Evolutionary conservation across 2,797 vertebrate species (phyloP).

Genomic region (Craterocephalus amniculus): DNA sequence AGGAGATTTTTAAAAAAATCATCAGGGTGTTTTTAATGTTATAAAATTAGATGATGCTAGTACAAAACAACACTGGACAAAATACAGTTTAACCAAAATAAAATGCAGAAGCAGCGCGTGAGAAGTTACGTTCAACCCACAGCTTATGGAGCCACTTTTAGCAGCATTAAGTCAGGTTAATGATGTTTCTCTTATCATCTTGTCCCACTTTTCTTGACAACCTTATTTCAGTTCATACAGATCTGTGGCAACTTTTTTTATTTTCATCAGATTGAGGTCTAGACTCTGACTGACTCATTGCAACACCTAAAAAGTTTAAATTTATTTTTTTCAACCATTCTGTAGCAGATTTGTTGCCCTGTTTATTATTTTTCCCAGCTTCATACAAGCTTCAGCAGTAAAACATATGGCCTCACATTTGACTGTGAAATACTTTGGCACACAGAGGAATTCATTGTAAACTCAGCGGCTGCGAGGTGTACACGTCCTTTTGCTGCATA

Average conservation of each 20-base stretch:
- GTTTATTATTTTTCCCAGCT: background rate
- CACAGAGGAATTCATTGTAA: background rate
- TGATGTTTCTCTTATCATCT: background rate
- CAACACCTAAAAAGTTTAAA: background rate
- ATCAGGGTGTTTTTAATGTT: too few relatives aligned
- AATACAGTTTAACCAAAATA: background rate
- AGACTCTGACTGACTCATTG: background rate
- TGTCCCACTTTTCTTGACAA: background rate
- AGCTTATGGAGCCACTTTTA: background rate
- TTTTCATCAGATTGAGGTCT: background rate
- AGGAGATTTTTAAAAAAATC: background rate
- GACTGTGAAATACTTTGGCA: too few relatives aligned
- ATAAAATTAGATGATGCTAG: too few relatives aligned
- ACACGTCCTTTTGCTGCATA: background rate
- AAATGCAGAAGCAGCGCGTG: background rate
- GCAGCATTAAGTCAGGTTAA: background rate
- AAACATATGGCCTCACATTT: too few relatives aligned
- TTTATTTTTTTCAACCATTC: too few relatives aligned
- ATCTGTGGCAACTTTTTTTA: background rate
- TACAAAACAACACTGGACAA: too few relatives aligned
- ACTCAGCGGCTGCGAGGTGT: background rate
- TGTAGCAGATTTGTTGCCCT: too few relatives aligned
- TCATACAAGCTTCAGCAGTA: background rate
- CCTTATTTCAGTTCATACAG: background rate
- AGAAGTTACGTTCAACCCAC: background rate